phyloP scores from a whole-genome alignment of 2,113 vertebrate species.

The Colaptes auratus region DNA sequence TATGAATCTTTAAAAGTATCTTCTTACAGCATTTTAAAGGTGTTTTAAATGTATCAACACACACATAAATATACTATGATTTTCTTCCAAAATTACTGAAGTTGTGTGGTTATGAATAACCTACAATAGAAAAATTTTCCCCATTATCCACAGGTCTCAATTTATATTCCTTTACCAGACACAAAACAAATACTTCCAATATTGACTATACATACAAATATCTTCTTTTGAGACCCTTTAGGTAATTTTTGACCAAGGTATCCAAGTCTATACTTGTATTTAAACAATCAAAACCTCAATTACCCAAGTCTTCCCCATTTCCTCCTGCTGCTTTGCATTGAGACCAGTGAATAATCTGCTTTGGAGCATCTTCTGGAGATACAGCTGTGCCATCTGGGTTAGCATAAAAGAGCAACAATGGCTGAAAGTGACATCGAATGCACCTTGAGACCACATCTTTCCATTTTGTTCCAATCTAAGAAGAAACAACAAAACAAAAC shows the following conservation, averaged over 20 bases:
- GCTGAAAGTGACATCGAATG: conserved; percentile 94
- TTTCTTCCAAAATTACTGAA: not conserved
- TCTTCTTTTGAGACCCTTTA: not conserved
- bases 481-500: not conserved
- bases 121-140: not conserved
- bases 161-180: not conserved
- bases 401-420: conserved; percentile 92
- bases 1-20: not conserved
- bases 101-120: not conserved
- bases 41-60: not conserved
- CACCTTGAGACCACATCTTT: conserved; percentile 95
- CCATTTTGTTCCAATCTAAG: conserved; percentile 91
- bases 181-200: not conserved
- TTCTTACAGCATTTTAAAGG: not conserved
- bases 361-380: conserved; percentile 83
- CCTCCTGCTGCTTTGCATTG: conserved; percentile 75
- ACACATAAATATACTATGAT: not conserved
- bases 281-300: not conserved
- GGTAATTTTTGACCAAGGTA: not conserved
- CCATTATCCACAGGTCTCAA: not conserved
- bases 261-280: not conserved
- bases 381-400: conserved; percentile 93
- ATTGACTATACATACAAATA: not conserved
- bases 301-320: conserved; percentile 83
- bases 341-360: conserved; percentile 79